Evolutionary conservation across 2,113 vertebrate species (phyloP).

Genomic region (Chionis minor): DNA sequence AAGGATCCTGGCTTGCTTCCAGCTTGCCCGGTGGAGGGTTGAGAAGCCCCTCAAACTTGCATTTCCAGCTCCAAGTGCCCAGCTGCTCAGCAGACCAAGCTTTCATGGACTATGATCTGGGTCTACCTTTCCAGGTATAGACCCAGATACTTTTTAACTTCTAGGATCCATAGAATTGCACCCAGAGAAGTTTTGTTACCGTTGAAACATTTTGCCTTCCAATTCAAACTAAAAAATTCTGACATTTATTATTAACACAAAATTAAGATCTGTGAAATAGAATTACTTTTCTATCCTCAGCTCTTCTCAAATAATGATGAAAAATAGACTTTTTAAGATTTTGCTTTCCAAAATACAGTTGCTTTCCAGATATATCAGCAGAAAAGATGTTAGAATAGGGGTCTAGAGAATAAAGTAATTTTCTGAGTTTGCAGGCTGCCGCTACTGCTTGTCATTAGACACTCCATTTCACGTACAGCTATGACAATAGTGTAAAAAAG

Average conservation of each 20-base stretch:
- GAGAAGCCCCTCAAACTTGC: not conserved
- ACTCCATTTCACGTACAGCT: constrained; percentile 3
- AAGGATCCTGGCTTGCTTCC: not conserved
- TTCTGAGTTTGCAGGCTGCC: not conserved
- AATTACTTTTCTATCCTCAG: not conserved
- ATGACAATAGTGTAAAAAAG: not conserved
- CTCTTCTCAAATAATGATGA: not conserved
- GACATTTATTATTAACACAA: not conserved
- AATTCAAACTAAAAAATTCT: not conserved
- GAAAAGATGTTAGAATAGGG: not conserved
- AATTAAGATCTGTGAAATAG: not conserved
- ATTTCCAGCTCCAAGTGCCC: not conserved
- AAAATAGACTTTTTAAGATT: not conserved
- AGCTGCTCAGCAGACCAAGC: not conserved
- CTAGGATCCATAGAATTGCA: not conserved
- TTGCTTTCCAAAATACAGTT: not conserved
- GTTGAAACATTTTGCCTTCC: not conserved
- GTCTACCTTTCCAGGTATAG: not conserved
- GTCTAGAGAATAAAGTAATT: not conserved
- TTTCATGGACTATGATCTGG: not conserved
- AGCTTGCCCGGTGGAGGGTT: not conserved
- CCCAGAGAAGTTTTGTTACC: not conserved
- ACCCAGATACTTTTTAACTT: not conserved
- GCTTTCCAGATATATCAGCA: not conserved
- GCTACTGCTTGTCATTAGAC: not conserved